Percentiles rank a stretch among this genome's conserved stretches.
Evolutionary conservation across 1,140 invertebrate genomes (phyloP).

Genomic region (Thaumatotibia leucotreta): DNA sequence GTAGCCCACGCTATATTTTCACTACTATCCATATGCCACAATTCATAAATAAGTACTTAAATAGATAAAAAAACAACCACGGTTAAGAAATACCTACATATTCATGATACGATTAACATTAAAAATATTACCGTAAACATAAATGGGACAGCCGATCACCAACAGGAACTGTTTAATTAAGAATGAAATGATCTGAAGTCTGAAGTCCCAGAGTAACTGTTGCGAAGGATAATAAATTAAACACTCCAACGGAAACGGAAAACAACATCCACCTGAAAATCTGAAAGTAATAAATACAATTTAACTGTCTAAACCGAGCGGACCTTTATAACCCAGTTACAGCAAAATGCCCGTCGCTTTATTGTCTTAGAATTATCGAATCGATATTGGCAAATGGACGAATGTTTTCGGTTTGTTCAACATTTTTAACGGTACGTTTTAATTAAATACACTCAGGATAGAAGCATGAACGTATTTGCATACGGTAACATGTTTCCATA

Average conservation of each 20-base stretch:
- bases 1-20: too few relatives aligned
- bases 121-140: too few relatives aligned
- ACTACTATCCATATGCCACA: too few relatives aligned
- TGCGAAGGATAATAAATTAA: background rate
- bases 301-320: background rate
- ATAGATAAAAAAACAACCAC: too few relatives aligned
- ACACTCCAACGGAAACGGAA: constrained; percentile 1
- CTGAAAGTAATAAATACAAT: constrained; percentile 3
- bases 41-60: too few relatives aligned
- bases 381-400: background rate
- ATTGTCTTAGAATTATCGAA: background rate
- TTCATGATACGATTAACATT: too few relatives aligned
- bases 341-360: constrained; percentile 3
- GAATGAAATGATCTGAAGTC: background rate
- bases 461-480: too few relatives aligned
- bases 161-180: too few relatives aligned
- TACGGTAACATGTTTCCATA: too few relatives aligned
- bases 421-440: background rate
- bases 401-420: background rate
- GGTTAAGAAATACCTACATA: too few relatives aligned
- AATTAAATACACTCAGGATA: too few relatives aligned
- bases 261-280: background rate
- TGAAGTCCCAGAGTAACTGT: background rate
- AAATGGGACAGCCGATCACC: too few relatives aligned
- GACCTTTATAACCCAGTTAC: background rate